Evolutionary conservation across 2,888 invertebrate species (phyloP).

Genomic region (Hecatera dysodea): DNA sequence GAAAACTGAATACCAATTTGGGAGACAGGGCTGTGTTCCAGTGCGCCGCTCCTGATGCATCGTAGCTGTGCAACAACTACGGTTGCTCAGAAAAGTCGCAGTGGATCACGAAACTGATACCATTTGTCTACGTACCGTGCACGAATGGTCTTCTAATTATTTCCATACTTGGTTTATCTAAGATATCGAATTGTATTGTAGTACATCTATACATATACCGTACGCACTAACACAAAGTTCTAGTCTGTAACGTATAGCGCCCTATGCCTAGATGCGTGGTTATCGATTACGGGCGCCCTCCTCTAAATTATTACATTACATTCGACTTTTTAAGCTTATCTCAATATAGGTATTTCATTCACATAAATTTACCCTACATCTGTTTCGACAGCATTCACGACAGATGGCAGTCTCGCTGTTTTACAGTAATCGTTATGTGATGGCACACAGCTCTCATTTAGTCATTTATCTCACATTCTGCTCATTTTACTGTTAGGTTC

Average conservation of each 20-base stretch:
- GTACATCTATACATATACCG: slow-evolving; percentile 30
- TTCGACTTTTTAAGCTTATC: slow-evolving; percentile 49
- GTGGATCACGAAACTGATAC: slow-evolving; percentile 18
- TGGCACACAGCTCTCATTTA: slow-evolving; percentile 54
- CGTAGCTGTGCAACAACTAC: slow-evolving; percentile 6
- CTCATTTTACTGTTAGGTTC: slow-evolving; percentile 33
- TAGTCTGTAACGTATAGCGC: slow-evolving; percentile 38
- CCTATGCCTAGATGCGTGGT: slow-evolving; percentile 41
- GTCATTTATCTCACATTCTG: slow-evolving; percentile 22
- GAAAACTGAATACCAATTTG: slow-evolving; percentile 26
- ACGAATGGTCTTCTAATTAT: slow-evolving; percentile 31
- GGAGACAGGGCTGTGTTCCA: slow-evolving; percentile 1
- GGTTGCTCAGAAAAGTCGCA: background rate
- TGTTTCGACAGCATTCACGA: slow-evolving; percentile 37
- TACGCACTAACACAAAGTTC: slow-evolving; percentile 46
- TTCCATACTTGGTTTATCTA: slow-evolving; percentile 30
- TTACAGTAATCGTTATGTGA: slow-evolving; percentile 28
- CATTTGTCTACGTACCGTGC: slow-evolving; percentile 24
- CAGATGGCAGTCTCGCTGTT: slow-evolving; percentile 33
- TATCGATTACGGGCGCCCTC: slow-evolving; percentile 49
- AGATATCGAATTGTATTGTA: slow-evolving; percentile 41
- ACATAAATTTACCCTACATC: slow-evolving; percentile 37
- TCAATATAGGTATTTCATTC: slow-evolving; percentile 54
- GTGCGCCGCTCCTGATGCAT: background rate
- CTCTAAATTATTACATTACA: slow-evolving; percentile 45